Conservation (phyloP, 2,888 invertebrate genomes). For the Scelioninae gen. 1 region DNA sequence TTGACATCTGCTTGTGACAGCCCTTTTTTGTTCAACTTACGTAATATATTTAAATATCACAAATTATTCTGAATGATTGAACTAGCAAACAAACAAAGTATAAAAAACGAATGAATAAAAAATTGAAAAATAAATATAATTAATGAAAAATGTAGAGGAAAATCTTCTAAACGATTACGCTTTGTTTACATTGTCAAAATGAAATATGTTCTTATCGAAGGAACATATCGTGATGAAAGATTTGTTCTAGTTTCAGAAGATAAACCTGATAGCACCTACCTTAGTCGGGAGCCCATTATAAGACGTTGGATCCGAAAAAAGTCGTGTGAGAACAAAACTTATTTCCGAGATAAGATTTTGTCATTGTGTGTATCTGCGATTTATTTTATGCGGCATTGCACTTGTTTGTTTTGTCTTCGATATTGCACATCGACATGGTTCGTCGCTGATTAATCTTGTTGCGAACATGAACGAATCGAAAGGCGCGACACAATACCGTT, state of each 20-base stretch:
- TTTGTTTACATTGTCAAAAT: no score
- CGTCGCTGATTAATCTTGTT: not conserved
- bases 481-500: no score
- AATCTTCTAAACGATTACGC: no score
- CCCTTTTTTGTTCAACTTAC: no score
- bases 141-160: no score
- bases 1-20: not conserved
- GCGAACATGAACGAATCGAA: no score
- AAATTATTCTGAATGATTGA: no score
- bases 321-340: constrained; percentile 25
- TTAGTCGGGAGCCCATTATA: constrained; percentile 86
- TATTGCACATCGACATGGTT: constrained; percentile 22
- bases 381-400: constrained; percentile 29
- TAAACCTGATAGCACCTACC: constrained; percentile 78
- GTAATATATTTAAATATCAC: no score
- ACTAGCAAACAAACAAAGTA: no score
- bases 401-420: constrained; percentile 10
- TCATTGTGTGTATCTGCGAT: constrained; percentile 32
- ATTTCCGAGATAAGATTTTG: constrained; percentile 24
- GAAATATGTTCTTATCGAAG: no score
- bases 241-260: not conserved
- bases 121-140: no score
- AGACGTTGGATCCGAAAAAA: constrained; percentile 85
- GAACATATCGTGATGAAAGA: not conserved
- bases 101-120: no score